phyloP scores from a whole-genome alignment of 2,888 invertebrate species.

The Alviniconcha strummeri region DNA sequence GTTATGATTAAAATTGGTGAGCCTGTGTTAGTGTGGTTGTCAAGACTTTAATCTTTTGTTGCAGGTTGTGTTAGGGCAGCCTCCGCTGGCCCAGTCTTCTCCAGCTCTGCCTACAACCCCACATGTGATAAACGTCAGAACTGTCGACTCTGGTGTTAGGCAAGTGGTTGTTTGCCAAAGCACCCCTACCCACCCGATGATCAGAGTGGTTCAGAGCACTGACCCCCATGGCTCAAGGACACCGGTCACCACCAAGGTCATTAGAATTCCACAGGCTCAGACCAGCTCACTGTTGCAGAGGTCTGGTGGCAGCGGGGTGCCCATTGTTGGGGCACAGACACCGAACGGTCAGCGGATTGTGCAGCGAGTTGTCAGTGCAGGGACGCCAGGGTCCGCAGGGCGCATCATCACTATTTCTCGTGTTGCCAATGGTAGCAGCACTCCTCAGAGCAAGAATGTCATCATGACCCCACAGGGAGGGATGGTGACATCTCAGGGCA shows the following conservation, averaged over 20 bases:
- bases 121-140: not conserved
- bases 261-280: slow-evolving; percentile 1
- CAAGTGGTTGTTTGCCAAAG: not conserved
- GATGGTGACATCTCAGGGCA: not conserved
- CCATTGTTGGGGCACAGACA: not conserved
- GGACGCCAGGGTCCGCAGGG: not conserved
- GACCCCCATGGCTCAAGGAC: slow-evolving; percentile 10
- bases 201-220: slow-evolving; percentile 18
- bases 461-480: not conserved
- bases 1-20: too few species aligned
- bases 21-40: too few species aligned
- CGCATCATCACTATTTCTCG: slow-evolving; percentile 35
- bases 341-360: not conserved
- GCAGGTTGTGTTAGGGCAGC: not conserved
- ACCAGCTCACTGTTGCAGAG: slow-evolving; percentile 18
- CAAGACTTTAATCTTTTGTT: too few species aligned
- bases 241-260: slow-evolving; percentile 32
- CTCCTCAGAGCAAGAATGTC: slow-evolving; percentile 13
- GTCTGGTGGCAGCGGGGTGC: slow-evolving; percentile 20
- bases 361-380: slow-evolving; percentile 16
- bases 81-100: not conserved
- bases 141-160: not conserved
- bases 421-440: slow-evolving; percentile 16
- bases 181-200: not conserved
- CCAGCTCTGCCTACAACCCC: slow-evolving; percentile 2